Evolutionary conservation across 2,113 vertebrate species (phyloP).

Genomic region (Thunnus thynnus): DNA sequence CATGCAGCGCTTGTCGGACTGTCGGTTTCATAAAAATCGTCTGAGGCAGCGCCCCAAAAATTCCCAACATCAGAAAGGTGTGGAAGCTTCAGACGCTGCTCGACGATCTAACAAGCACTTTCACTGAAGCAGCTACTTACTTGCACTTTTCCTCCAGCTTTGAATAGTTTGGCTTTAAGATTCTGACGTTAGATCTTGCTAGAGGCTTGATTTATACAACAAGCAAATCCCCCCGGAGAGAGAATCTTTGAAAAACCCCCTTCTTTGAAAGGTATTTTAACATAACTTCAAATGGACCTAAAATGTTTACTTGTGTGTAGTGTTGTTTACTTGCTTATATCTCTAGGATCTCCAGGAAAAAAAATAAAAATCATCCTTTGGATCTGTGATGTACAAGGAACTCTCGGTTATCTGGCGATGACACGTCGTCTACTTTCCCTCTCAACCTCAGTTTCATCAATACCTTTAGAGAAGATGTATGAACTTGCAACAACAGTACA

Average conservation of each 20-base stretch:
- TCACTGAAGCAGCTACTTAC: too few species aligned
- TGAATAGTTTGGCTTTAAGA: background rate
- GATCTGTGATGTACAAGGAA: background rate
- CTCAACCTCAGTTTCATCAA: background rate
- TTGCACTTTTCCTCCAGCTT: too few species aligned
- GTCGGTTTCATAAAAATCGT: too few species aligned
- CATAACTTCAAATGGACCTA: background rate
- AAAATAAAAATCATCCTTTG: too few species aligned
- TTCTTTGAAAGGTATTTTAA: background rate
- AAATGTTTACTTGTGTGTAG: background rate
- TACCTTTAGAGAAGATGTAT: background rate
- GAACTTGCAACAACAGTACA: too few species aligned
- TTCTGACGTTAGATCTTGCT: background rate
- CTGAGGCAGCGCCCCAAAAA: too few species aligned
- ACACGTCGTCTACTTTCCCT: background rate
- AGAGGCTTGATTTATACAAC: background rate
- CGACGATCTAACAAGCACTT: too few species aligned
- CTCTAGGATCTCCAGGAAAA: background rate
- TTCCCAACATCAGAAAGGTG: too few species aligned
- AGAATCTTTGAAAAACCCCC: background rate
- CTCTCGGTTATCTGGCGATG: too few species aligned
- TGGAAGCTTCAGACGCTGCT: too few species aligned
- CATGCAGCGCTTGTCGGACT: too few species aligned
- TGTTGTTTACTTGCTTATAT: too few species aligned
- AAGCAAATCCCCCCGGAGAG: background rate